Conservation (phyloP, 2,888 invertebrate species). For the Pinctada fucata region DNA sequence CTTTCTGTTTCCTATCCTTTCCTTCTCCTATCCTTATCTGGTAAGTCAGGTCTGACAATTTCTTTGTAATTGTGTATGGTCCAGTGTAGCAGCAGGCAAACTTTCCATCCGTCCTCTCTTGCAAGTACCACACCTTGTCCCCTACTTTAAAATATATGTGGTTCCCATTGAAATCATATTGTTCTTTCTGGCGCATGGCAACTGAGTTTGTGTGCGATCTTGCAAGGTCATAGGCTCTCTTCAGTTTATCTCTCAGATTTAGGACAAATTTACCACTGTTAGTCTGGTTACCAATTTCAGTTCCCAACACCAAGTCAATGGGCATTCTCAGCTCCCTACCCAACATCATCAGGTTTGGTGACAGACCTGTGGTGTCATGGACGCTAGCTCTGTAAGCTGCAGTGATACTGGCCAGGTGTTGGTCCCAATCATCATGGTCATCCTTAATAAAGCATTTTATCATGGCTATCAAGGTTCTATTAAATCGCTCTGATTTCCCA, state of each 20-base stretch:
- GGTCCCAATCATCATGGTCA: conserved; percentile 47
- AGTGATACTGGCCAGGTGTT: conserved; percentile 42
- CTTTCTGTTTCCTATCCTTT: background rate
- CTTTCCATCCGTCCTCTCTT: background rate
- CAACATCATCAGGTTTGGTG: conserved; percentile 49
- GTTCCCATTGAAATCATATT: background rate
- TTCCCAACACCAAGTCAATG: conserved; percentile 25
- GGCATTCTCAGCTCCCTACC: conserved; percentile 46
- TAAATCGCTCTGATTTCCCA: conserved; percentile 43
- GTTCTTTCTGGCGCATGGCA: background rate
- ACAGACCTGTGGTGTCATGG: conserved; percentile 42
- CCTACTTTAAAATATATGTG: background rate
- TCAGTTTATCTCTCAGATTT: background rate
- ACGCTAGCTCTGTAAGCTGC: conserved; percentile 45
- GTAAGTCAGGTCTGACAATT: conserved; percentile 4
- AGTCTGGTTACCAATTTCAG: too few species aligned
- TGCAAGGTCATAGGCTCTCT: conserved; percentile 13
- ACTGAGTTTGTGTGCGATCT: background rate
- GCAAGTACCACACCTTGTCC: conserved; percentile 10
- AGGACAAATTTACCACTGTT: background rate
- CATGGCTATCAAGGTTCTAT: conserved; percentile 42
- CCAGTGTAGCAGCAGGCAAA: background rate
- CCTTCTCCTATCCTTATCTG: conserved; percentile 6
- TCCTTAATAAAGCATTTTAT: conserved; percentile 39
- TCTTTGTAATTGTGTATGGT: conserved; percentile 5